phyloP scores from a whole-genome alignment of 2,888 invertebrate species.

The Harpalus rufipes region DNA sequence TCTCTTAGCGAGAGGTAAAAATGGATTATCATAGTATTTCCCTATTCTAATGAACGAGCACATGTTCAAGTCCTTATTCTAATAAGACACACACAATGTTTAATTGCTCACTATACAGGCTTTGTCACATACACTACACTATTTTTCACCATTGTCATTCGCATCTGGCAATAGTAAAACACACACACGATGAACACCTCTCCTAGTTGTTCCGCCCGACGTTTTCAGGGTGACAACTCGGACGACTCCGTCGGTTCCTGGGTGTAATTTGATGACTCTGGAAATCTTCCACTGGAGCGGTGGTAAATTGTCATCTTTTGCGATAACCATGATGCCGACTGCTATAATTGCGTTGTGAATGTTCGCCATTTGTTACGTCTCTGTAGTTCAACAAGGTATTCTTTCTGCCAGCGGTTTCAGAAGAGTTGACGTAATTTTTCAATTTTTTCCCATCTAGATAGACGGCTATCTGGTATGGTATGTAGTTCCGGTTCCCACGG shows the following conservation, averaged over 20 bases:
- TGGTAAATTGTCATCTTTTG: slow-evolving; percentile 2
- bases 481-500: slow-evolving; percentile 65
- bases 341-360: background rate
- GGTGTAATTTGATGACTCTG: background rate
- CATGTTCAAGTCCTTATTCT: no score
- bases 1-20: no score
- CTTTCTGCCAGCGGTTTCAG: slow-evolving; percentile 69
- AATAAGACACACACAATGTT: no score
- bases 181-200: background rate
- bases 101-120: no score
- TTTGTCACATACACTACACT: no score
- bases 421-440: slow-evolving; percentile 68
- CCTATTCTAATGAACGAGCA: no score
- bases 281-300: background rate
- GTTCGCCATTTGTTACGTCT: slow-evolving; percentile 47
- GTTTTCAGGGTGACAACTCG: background rate
- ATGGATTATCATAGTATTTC: no score
- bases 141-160: no score
- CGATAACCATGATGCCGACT: background rate
- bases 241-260: background rate
- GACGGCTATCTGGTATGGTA: slow-evolving; percentile 45
- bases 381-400: slow-evolving; percentile 68
- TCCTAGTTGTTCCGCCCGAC: background rate
- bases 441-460: slow-evolving; percentile 66
- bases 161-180: background rate